A percentile compares a stretch with the other conserved stretches of the same genome.
Conservation (phyloP, 2,113 vertebrate species). For the Petromus typicus region DNA sequence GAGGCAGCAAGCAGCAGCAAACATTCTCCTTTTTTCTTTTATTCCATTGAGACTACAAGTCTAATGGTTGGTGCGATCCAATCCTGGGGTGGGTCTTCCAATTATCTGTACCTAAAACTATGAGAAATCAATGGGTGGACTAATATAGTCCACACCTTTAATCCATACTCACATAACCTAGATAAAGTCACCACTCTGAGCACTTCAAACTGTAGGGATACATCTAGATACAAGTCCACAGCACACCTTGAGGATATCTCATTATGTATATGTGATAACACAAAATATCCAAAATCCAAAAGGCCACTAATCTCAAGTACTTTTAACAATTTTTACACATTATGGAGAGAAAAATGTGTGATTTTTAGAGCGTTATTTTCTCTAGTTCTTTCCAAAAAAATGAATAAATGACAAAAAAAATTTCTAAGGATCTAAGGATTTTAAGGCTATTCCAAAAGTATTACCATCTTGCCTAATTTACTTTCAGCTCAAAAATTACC, state of each 20-base stretch:
- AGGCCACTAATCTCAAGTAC: not conserved
- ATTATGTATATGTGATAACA: not conserved
- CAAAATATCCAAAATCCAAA: not conserved
- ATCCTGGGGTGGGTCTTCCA: not conserved
- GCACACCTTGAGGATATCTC: not conserved
- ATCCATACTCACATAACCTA: not conserved
- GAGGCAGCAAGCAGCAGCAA: not conserved
- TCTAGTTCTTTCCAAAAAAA: not conserved
- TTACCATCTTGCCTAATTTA: not conserved
- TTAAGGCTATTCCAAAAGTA: not conserved
- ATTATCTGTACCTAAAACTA: not conserved
- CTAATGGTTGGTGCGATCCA: not conserved
- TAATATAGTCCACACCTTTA: not conserved
- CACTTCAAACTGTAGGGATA: not conserved
- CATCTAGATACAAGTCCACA: not conserved
- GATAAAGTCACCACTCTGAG: not conserved
- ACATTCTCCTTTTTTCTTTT: not conserved
- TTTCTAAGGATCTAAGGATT: not conserved
- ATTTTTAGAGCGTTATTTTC: not conserved
- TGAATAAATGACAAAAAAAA: not conserved
- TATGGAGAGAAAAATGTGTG: not conserved
- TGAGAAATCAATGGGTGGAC: not conserved
- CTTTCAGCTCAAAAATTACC: not conserved
- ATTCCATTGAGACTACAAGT: not conserved
- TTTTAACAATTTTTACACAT: not conserved